Base-by-base conservation (phyloP, 2,888 invertebrate genomes). In the Harpalus rufipes region DNA sequence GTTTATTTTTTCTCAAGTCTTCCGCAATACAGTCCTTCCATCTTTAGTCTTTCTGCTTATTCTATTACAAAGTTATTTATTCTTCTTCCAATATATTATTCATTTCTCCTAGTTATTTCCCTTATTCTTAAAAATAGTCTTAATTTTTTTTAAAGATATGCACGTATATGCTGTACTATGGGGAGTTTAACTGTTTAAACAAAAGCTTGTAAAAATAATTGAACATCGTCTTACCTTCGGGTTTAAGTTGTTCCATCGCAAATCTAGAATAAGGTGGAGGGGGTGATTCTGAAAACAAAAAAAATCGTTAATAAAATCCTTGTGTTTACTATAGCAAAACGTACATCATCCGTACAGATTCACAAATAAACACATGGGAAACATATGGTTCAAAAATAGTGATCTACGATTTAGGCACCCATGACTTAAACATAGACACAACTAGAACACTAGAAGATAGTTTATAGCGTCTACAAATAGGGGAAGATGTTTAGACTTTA, bases 221-320 rank as follows among this genome's bases (percentile, higher is more conserved):
- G n/a, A 14, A 32, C 32, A 32, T 32, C 16, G 14, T 68, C 94
- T 94, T 91, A 96, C 96, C 96, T 94, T 96, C 95, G 91, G 95
- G 94, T 93, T 94, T 95, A 91, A 95, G 91, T 91, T 92, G 93
- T 90, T 94, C 93, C 93, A 94, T 93, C 89, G 94, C 94, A 92
- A 94, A 94, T 90, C 94, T 94, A 91, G 94, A 95, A 92, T 96
- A 96, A 87, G 96, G 96, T 88, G 96, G 96, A 89, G 96, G 96
- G 89, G 96, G 96, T 89, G 95, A 94, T 92, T 96, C 96, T 97
- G 94, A 83, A 89, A 85, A 78, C 44, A 78, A 58, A 78, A 41
- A 16, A 32, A 25, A 68, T 51, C 72, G 25, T 56, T 58, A 78
- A 78, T 78, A 78, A 78, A 78, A 25, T 74, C 44, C 72, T 51